Evolutionary conservation across 2,888 invertebrate genomes (phyloP).

Genomic region (Adelphocoris suturalis): DNA sequence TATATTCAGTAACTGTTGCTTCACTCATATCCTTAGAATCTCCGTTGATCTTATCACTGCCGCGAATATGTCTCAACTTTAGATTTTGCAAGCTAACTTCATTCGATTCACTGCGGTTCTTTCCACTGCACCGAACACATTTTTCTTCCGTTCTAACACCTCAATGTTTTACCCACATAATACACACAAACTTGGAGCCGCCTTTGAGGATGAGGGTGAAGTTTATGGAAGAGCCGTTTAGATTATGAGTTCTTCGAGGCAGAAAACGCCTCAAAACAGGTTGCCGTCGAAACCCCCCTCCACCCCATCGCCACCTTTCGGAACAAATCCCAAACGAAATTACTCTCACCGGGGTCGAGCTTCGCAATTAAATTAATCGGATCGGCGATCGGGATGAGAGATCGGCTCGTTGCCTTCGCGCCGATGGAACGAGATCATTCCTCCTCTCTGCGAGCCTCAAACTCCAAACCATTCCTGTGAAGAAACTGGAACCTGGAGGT

Average conservation of each 20-base stretch:
- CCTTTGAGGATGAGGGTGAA: conserved; percentile 1
- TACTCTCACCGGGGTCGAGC: conserved; percentile 10
- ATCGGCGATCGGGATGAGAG: conserved; percentile 30
- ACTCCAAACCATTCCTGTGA: background rate
- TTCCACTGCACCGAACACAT: too few relatives aligned
- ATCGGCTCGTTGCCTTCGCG: conserved; percentile 24
- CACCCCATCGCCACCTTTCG: background rate
- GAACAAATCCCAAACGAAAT: conserved; percentile 18
- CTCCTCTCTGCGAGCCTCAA: background rate
- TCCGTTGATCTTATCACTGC: too few relatives aligned
- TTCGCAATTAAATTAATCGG: conserved; percentile 45
- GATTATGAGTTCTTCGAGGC: background rate
- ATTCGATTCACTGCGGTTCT: too few relatives aligned
- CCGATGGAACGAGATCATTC: conserved; percentile 26
- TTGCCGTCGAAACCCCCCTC: background rate
- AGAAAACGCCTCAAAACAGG: conserved; percentile 17
- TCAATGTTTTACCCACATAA: background rate
- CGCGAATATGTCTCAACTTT: too few relatives aligned
- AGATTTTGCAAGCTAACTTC: too few relatives aligned
- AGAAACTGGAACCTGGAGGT: background rate
- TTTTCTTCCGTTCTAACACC: too few relatives aligned
- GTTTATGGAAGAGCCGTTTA: background rate
- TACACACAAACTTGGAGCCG: background rate
- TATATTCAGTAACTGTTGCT: too few relatives aligned
- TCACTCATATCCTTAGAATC: too few relatives aligned